Base-by-base conservation (phyloP, 2,113 vertebrate genomes). In the Dipodomys spectabilis region DNA sequence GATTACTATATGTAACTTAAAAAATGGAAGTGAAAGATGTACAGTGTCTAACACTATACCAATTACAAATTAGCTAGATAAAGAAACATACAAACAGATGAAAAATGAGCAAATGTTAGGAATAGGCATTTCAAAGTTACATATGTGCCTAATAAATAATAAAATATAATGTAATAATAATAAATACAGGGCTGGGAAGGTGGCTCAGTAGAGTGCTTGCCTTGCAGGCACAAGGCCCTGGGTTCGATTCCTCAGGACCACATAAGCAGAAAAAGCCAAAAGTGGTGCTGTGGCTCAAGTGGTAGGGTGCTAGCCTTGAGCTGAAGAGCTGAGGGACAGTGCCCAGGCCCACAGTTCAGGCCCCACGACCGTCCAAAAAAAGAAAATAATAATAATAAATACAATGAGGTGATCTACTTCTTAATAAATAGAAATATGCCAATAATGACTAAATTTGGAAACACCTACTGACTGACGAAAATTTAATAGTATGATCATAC, bases 31-130 rank as follows among this genome's bases (percentile, higher is more conserved):
- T 9, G 28, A 5, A 4, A 25, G 64, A 82, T 78, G 28, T 90
- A 82, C 2, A 77, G n/a, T n/a, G 30, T n/a, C 23, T 39, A 84
- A 83, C 64, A 60, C 35, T 75, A 74, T n/a, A 9, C 71, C 84
- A 92, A 86, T 22, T 89, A 77, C 16, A 89, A 82, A 13, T 18
- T 39, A 82, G 19, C 68, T 71, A 53, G 49, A 84, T 88, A 88
- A 91, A 87, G 80, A 73, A 7, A 53, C 8, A 64, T 2, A 82
- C 10, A 65, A 72, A 2, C 27, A 15, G 74, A 16, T 3, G 71
- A 88, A 65, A 92, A 94, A 71, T 64, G 45, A 28, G 23, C 62
- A 92, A 72, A 81, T 45, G 19, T 23, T 35, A 19, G 44, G 15
- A 89, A 85, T 4, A 60, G 25, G 8, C 9, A 62, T 91, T 72